These are phyloP conservation scores for Agrenia bidenticulata DNA, from an alignment of 2,888 invertebrate genomes.

Conservation along the genomic window DNA sequence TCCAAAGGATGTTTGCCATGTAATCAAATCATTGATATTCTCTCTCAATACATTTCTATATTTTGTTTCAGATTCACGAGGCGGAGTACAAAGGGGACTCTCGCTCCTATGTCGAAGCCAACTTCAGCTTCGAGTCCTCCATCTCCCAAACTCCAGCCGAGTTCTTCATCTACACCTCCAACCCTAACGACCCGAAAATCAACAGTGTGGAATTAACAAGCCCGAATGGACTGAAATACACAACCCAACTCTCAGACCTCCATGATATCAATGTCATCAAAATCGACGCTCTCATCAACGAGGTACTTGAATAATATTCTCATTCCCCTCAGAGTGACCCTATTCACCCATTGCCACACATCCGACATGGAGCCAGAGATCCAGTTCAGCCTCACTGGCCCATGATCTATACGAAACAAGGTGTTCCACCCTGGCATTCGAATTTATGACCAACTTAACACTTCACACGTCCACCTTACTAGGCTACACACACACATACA, in stretches of 20 bases:
- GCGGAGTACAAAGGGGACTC: slow-evolving; percentile 52
- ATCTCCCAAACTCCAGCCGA: slow-evolving; percentile 48
- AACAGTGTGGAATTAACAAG: slow-evolving; percentile 49
- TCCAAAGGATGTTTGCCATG: too few species aligned
- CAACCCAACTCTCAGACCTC: slow-evolving; percentile 50
- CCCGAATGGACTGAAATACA: slow-evolving; percentile 49
- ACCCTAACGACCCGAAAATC: slow-evolving; percentile 50
- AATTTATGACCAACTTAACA: too few species aligned
- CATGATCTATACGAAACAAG: too few species aligned
- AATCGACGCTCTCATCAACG: slow-evolving; percentile 51
- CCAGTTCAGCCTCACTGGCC: too few species aligned
- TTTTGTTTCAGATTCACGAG: slow-evolving; percentile 51
- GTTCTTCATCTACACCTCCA: slow-evolving; percentile 51
- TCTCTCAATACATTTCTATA: slow-evolving; percentile 16
- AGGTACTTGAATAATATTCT: too few species aligned
- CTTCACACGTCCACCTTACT: too few species aligned
- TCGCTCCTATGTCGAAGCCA: slow-evolving; percentile 49
- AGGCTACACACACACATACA: too few species aligned
- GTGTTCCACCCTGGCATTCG: too few species aligned
- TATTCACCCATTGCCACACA: too few species aligned
- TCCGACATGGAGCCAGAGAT: too few species aligned
- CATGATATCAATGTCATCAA: slow-evolving; percentile 52
- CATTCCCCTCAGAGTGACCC: too few species aligned
- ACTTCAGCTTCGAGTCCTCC: slow-evolving; percentile 51
- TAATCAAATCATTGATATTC: too few species aligned